phyloP scores from a whole-genome alignment of 2,888 invertebrate species.

The Axea sp. region DNA sequence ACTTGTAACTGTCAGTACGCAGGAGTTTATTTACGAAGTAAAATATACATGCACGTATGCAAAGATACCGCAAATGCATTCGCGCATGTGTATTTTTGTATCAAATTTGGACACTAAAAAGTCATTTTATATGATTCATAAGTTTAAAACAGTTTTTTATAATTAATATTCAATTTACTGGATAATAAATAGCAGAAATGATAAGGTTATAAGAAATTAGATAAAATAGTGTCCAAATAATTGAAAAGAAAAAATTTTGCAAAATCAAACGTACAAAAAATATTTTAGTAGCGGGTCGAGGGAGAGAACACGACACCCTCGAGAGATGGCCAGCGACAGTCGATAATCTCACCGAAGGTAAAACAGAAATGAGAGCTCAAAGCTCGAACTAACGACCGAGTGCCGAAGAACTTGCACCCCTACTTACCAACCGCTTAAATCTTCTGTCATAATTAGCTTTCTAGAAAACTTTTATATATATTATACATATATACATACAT shows the following conservation, averaged over 20 bases:
- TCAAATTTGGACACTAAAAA: constrained; percentile 22
- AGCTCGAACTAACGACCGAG: constrained; percentile 63
- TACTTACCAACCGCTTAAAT: constrained; percentile 75
- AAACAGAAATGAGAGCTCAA: constrained; percentile 65
- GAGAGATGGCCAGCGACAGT: constrained; percentile 80
- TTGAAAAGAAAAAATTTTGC: constrained; percentile 38
- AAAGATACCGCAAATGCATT: neutral
- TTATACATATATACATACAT: too few relatives aligned
- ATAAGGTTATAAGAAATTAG: too few relatives aligned
- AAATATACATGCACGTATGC: constrained; percentile 38
- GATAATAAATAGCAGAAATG: too few relatives aligned
- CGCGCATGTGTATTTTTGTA: constrained; percentile 19
- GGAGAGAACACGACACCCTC: constrained; percentile 78
- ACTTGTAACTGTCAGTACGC: constrained; percentile 30
- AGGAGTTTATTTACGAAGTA: constrained; percentile 20
- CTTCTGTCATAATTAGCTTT: constrained; percentile 67
- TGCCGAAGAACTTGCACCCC: constrained; percentile 74
- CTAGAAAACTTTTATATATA: constrained; percentile 44
- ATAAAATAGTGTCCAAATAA: constrained; percentile 24
- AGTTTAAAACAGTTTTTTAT: too few relatives aligned
- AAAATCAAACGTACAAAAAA: constrained; percentile 72
- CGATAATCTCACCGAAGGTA: constrained; percentile 81
- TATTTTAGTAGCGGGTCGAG: constrained; percentile 78
- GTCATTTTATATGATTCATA: neutral
- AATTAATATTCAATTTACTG: too few relatives aligned